Conservation (phyloP, 2,888 invertebrate species). For the Dasypolia templi region DNA sequence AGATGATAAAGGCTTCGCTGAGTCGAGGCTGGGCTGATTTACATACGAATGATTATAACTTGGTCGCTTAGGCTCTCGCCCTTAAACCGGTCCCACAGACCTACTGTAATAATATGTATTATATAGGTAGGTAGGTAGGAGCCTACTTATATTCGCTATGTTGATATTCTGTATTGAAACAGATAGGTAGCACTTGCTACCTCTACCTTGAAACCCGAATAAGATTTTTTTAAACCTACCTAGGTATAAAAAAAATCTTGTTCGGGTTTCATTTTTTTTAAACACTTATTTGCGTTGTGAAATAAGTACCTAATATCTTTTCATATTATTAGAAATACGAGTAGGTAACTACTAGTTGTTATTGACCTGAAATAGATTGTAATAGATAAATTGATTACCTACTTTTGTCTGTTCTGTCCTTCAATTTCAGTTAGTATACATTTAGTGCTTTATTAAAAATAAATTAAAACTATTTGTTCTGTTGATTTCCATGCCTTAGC, state of each 20-base stretch:
- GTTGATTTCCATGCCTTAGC: not conserved
- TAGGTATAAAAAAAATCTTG: not conserved
- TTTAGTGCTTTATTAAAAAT: constrained; percentile 6
- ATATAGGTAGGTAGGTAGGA: constrained; percentile 15
- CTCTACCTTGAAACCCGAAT: too few species aligned
- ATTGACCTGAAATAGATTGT: constrained; percentile 13
- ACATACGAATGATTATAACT: constrained; percentile 88
- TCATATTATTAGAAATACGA: not conserved
- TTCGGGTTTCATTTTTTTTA: not conserved
- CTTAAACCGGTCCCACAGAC: constrained; percentile 63
- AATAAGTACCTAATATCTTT: not conserved
- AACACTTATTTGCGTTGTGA: not conserved
- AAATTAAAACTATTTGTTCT: not conserved
- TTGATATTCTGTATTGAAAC: constrained; percentile 3
- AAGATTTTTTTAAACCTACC: too few species aligned
- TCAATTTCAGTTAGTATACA: constrained; percentile 7
- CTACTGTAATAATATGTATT: constrained; percentile 45
- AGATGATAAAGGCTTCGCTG: constrained; percentile 83
- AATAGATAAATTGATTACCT: constrained; percentile 23
- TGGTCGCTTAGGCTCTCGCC: constrained; percentile 74
- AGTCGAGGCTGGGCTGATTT: constrained; percentile 83
- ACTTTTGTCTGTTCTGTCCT: constrained; percentile 4
- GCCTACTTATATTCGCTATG: constrained; percentile 10
- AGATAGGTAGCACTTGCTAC: not conserved
- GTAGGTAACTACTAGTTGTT: not conserved